phyloP scores from a whole-genome alignment of 1,140 invertebrate species.

The Caligus rogercresseyi region DNA sequence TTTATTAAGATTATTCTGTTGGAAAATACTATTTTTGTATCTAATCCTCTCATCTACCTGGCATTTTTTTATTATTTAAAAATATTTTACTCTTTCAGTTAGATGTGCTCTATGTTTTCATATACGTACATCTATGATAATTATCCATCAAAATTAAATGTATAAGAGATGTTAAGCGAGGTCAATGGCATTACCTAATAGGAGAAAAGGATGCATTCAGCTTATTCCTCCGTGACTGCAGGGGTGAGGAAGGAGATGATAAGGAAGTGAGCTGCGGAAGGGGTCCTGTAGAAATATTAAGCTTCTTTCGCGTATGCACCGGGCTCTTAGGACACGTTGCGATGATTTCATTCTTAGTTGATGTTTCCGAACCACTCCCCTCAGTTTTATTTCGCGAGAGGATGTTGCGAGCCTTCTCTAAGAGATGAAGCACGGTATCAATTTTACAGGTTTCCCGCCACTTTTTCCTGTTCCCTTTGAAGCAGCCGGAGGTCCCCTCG shows the following conservation, averaged over 20 bases:
- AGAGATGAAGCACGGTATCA: neutral
- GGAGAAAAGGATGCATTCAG: neutral
- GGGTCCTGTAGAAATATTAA: neutral
- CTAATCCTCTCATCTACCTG: no score
- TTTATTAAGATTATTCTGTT: no score
- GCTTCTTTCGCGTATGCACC: neutral
- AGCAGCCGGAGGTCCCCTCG: neutral
- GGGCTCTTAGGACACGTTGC: neutral
- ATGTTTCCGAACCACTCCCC: no score
- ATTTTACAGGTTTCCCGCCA: neutral
- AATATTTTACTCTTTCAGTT: no score
- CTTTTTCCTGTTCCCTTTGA: neutral
- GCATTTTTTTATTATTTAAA: no score
- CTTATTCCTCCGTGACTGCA: neutral
- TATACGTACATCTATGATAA: no score
- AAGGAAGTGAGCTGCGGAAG: neutral
- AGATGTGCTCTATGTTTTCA: no score
- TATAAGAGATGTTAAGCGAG: slow-evolving; percentile 11
- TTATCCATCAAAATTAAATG: no score
- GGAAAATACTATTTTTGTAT: no score
- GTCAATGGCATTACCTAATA: slow-evolving; percentile 11
- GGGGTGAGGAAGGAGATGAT: neutral
- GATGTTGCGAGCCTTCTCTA: neutral
- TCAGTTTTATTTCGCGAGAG: neutral
- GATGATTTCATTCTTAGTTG: neutral